Conservation (phyloP, 2,888 invertebrate species). For the Harmothoe impar region DNA sequence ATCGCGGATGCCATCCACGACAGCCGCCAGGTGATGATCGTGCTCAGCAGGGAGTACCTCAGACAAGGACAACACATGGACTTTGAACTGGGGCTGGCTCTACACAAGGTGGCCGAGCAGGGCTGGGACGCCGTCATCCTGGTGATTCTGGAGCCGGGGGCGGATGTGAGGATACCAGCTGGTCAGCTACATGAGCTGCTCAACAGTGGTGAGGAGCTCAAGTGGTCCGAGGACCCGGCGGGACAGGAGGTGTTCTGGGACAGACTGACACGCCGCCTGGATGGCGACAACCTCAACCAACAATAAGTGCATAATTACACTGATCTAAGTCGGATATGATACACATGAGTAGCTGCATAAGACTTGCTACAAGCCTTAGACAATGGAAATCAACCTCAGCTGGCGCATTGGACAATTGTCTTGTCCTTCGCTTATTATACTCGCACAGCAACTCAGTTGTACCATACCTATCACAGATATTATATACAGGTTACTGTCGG, state of each 20-base stretch:
- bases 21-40: constrained; percentile 39
- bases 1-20: constrained; percentile 13
- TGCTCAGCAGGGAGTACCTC: constrained; percentile 42
- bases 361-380: too few species aligned
- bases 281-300: background rate
- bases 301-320: too few species aligned
- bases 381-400: too few species aligned
- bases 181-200: constrained; percentile 1
- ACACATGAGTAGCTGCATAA: too few species aligned
- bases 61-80: constrained; percentile 3
- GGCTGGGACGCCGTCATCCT: constrained; percentile 25
- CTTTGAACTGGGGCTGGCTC: constrained; percentile 29
- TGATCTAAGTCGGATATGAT: too few species aligned
- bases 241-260: constrained; percentile 39
- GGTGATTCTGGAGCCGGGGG: constrained; percentile 40
- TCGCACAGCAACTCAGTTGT: too few species aligned
- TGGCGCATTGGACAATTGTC: too few species aligned
- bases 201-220: constrained; percentile 27
- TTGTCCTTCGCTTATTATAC: too few species aligned
- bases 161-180: background rate
- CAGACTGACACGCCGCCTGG: background rate
- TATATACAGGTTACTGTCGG: too few species aligned
- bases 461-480: too few species aligned
- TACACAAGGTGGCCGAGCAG: constrained; percentile 38
- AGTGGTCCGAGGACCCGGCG: background rate